phyloP scores from a whole-genome alignment of 2,888 invertebrate species.

The Pandemis heparana region DNA sequence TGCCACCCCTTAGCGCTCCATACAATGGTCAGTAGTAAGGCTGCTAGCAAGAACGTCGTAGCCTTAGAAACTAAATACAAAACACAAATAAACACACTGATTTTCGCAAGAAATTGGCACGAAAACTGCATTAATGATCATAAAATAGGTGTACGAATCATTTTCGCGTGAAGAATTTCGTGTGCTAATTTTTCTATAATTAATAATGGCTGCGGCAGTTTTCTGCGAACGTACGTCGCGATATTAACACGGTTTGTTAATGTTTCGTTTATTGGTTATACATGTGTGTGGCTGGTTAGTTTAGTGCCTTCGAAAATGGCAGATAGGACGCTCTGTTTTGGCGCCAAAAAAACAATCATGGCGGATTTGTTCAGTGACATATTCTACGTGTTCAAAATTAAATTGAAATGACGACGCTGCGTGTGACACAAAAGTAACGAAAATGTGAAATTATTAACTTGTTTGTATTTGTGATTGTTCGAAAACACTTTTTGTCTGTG shows the following conservation, averaged over 20 bases:
- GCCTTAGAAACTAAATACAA: conserved; percentile 80
- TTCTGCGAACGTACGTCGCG: conserved; percentile 61
- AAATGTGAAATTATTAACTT: conserved; percentile 58
- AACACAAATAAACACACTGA: conserved; percentile 78
- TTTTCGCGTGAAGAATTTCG: neutral
- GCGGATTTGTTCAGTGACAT: conserved; percentile 67
- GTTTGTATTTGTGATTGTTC: conserved; percentile 40
- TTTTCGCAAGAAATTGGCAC: conserved; percentile 51
- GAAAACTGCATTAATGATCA: conserved; percentile 14
- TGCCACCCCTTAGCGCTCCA: conserved; percentile 62
- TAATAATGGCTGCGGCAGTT: conserved; percentile 62
- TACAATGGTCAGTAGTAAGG: conserved; percentile 79
- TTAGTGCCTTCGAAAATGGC: conserved; percentile 65
- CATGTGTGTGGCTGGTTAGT: conserved; percentile 42
- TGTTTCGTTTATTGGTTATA: conserved; percentile 50
- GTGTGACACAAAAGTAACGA: conserved; percentile 56
- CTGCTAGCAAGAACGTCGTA: conserved; percentile 76
- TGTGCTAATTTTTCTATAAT: conserved; percentile 46
- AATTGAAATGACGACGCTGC: conserved; percentile 78
- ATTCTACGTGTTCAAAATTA: conserved; percentile 80
- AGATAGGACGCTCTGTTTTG: conserved; percentile 64
- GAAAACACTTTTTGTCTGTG: conserved; percentile 32
- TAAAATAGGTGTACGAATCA: neutral
- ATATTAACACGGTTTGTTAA: conserved; percentile 55
- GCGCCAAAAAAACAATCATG: conserved; percentile 80